These are phyloP conservation scores for Xenentodon cancila DNA, from an alignment of 2,797 vertebrate genomes.

Conservation along the genomic window DNA sequence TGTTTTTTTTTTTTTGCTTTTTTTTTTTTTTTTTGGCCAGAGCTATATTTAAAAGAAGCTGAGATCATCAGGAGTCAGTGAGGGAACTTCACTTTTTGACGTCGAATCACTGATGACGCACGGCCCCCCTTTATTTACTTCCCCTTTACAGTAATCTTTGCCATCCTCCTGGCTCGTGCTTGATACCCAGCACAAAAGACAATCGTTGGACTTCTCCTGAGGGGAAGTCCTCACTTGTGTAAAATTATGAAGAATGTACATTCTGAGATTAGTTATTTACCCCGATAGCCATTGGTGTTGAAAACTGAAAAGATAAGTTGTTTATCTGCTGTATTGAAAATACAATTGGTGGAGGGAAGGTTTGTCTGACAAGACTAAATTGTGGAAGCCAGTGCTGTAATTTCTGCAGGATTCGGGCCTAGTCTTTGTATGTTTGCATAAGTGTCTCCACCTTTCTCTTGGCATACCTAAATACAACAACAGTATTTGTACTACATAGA, in stretches of 20 bases:
- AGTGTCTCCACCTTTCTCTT: neutral
- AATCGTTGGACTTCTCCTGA: slow-evolving; percentile 54
- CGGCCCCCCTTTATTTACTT: slow-evolving; percentile 18
- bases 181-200: slow-evolving; percentile 61
- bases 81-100: slow-evolving; percentile 12
- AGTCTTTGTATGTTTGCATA: slow-evolving; percentile 13
- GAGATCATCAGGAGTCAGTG: slow-evolving; percentile 26
- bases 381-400: slow-evolving; percentile 40
- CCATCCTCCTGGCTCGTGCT: slow-evolving; percentile 49
- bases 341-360: slow-evolving; percentile 54
- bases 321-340: slow-evolving; percentile 63
- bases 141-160: slow-evolving; percentile 36
- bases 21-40: slow-evolving; percentile 20
- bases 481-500: too few species aligned
- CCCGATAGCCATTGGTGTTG: slow-evolving; percentile 38
- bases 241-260: slow-evolving; percentile 55
- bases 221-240: slow-evolving; percentile 62
- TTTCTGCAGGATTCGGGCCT: slow-evolving; percentile 7
- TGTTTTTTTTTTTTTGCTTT: slow-evolving; percentile 9
- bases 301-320: slow-evolving; percentile 46
- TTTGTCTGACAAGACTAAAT: slow-evolving; percentile 55
- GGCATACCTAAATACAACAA: neutral
- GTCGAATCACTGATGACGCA: slow-evolving; percentile 29
- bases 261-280: slow-evolving; percentile 28
- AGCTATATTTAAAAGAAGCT: slow-evolving; percentile 43